A percentile compares a stretch with the other conserved stretches of the same genome.
Evolutionary conservation across 2,113 vertebrate genomes (phyloP).

Genomic region (Prunella himalayana): DNA sequence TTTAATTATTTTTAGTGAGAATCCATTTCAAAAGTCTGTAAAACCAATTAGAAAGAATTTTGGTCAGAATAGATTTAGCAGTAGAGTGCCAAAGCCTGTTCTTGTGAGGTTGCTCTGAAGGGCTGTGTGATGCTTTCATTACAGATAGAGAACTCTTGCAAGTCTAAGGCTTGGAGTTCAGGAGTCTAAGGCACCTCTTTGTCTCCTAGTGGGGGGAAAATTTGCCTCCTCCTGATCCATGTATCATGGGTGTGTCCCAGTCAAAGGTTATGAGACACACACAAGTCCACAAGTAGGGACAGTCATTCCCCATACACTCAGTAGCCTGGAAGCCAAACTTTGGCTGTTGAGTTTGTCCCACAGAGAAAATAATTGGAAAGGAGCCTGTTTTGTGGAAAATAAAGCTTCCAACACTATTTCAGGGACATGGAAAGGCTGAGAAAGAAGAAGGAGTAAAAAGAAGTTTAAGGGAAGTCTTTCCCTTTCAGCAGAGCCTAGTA

Average conservation of each 20-base stretch:
- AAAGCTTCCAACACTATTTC: neutral
- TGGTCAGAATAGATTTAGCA: neutral
- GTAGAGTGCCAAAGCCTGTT: neutral
- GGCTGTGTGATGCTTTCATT: neutral
- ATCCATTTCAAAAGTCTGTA: neutral
- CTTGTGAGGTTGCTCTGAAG: neutral
- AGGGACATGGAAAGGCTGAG: neutral
- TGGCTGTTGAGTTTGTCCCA: neutral
- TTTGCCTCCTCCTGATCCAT: rapidly evolving
- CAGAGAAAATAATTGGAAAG: neutral
- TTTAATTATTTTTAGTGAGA: neutral
- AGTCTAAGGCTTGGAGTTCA: neutral
- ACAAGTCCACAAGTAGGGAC: neutral
- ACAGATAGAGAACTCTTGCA: neutral
- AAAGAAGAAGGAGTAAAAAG: neutral
- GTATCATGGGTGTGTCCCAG: neutral
- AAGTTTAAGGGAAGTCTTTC: neutral
- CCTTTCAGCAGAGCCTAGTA: neutral
- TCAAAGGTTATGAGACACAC: neutral
- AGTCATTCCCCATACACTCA: neutral
- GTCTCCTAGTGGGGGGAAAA: too few species aligned
- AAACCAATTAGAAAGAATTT: neutral
- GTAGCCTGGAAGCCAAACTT: neutral
- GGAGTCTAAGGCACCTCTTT: neutral
- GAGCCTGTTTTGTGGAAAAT: neutral